Base-by-base conservation (phyloP, 2,888 invertebrate species). In the Caenorhabditis afra region DNA sequence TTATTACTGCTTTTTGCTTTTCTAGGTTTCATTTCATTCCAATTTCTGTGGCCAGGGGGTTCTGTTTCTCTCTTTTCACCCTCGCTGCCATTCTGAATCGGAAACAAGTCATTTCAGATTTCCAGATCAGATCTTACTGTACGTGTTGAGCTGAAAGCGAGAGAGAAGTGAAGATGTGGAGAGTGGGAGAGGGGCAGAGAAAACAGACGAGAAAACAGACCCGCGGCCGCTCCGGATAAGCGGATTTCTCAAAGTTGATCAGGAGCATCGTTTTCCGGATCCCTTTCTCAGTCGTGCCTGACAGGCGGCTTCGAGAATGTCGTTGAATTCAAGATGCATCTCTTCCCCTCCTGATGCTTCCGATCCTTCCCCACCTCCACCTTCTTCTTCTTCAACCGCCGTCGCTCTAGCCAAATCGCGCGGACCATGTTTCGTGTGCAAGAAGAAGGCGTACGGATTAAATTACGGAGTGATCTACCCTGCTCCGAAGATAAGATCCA, bases 401-500 rank as follows among this genome's bases (percentile, higher is more conserved):
- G 4, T 8, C 61, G 23, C 11, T 53, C 10, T n/a, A n/a, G n/a
- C n/a, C n/a, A n/a, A n/a, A n/a, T n/a, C n/a, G n/a, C n/a, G n/a
- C n/a, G n/a, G n/a, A n/a, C 37, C 41, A 12, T 73, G 73, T n/a
- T 5, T 14, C 16, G 64, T 64, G 8, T 73, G 73, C 50, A n/a
- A 50, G n/a, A 47, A 55, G 29, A 57, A 41, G 8, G 73, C 73
- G 18, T 73, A 16, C 16, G 73, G 73, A n/a, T n/a, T 73, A 57
- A 73, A 73, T 22, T 73, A 73, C 50, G 73, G 73, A 22, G 73
- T 73, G 73, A n/a, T 64, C 64, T 35, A 64, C 29, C 29, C 4
- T 29, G 7, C 7, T 29, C 29, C 29, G 4, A n/a, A n/a, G 18
- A 20, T 11, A 0, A 0, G 44, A 44, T 14, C n/a, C 10, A 57